Conservation (phyloP, 53 echinoderm and acorn worm species). For the Stichopus horrens region DNA sequence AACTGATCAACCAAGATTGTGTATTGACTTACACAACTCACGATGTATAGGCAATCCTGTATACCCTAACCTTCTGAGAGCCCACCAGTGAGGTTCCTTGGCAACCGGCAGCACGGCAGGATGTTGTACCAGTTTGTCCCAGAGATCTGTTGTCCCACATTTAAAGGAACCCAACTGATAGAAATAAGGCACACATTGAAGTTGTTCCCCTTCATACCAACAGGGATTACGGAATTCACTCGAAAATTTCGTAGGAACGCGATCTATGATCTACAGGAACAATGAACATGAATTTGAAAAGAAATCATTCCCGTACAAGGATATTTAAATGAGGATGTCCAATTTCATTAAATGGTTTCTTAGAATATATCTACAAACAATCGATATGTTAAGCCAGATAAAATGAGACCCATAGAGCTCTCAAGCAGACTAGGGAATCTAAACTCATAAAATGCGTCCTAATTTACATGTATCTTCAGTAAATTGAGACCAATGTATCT, state of each 20-base stretch:
- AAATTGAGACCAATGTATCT: too few relatives aligned
- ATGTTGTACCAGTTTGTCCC: constrained; percentile 36
- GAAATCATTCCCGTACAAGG: too few relatives aligned
- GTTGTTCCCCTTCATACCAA: constrained; percentile 1
- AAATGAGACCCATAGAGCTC: too few relatives aligned
- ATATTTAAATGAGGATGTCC: too few relatives aligned
- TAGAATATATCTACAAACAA: too few relatives aligned
- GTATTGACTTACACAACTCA: background rate
- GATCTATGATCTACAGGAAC: background rate
- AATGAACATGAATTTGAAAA: too few relatives aligned
- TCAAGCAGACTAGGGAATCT: too few relatives aligned
- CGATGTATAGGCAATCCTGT: constrained; percentile 1
- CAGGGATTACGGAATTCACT: constrained; percentile 10
- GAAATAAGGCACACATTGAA: constrained; percentile 33
- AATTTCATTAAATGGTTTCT: too few relatives aligned
- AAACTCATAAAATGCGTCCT: too few relatives aligned
- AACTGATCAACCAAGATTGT: too few relatives aligned
- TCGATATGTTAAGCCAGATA: too few relatives aligned
- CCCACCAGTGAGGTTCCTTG: constrained; percentile 44
- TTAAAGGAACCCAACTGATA: constrained; percentile 31
- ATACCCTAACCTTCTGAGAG: constrained; percentile 29
- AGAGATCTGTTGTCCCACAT: constrained; percentile 35
- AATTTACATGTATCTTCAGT: too few relatives aligned
- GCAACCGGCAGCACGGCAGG: constrained; percentile 1
- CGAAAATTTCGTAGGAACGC: constrained; percentile 10